Conservation (phyloP, 1,140 invertebrate species). For the Hypsibius dujardini region DNA sequence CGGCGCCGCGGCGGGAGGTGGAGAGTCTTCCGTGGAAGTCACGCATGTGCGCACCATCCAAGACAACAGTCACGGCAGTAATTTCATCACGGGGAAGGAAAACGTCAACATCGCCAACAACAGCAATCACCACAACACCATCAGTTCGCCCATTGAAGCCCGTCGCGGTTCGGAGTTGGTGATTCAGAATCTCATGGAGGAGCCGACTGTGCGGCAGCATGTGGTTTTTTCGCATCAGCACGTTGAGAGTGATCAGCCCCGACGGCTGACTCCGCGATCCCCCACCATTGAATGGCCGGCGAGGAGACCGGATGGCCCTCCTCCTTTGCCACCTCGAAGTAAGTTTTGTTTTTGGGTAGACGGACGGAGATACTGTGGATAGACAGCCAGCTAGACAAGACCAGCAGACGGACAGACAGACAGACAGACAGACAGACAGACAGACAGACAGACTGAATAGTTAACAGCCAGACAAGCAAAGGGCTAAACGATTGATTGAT, state of each 20-base stretch:
- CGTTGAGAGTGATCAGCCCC: neutral
- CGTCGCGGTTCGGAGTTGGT: constrained; percentile 3
- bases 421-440: too few relatives aligned
- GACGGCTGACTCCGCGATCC: neutral
- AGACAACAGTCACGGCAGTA: too few relatives aligned
- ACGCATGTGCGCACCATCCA: too few relatives aligned
- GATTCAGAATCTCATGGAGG: neutral
- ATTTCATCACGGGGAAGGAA: too few relatives aligned
- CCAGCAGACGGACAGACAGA: too few relatives aligned
- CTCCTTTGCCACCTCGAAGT: constrained; percentile 9
- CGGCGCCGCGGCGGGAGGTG: too few relatives aligned
- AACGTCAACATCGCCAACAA: neutral
- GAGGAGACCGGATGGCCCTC: neutral
- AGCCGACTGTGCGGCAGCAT: constrained; percentile 2
- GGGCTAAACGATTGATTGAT: too few relatives aligned
- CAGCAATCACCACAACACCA: neutral
- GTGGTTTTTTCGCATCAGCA: neutral
- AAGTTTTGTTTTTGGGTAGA: neutral
- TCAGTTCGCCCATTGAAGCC: neutral
- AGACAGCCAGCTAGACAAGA: too few relatives aligned
- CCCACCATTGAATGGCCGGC: constrained; percentile 13
- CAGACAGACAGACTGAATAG: too few relatives aligned
- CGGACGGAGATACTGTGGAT: too few relatives aligned
- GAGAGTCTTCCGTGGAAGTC: too few relatives aligned
- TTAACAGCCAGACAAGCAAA: too few relatives aligned